A percentile compares a stretch with the other conserved stretches of the same genome.
These are phyloP conservation scores for Rambutsinella grinnellia DNA, from an alignment of 2,888 invertebrate genomes.

Conservation along the genomic window DNA sequence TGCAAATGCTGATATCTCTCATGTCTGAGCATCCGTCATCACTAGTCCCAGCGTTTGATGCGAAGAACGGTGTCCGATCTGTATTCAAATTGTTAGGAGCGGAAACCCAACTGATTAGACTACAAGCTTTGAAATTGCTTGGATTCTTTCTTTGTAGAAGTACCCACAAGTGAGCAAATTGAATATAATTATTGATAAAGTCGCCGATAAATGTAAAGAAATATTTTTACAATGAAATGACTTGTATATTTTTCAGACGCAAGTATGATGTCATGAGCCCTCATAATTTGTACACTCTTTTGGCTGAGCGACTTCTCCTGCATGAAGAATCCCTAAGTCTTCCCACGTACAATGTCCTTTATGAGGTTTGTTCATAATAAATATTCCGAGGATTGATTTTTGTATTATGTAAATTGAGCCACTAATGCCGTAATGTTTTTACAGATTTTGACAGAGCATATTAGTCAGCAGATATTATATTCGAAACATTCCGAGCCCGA, in stretches of 20 bases:
- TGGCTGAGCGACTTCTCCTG: conserved; percentile 91
- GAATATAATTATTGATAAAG: too few relatives aligned
- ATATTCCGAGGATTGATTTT: too few relatives aligned
- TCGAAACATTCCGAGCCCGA: conserved; percentile 96
- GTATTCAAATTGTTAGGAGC: conserved; percentile 97
- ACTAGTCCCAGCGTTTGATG: conserved; percentile 99
- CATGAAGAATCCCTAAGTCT: conserved; percentile 91
- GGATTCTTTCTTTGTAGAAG: conserved; percentile 98
- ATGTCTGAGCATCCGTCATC: conserved; percentile 99
- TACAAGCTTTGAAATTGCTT: conserved; percentile 95
- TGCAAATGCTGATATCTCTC: conserved; percentile 95
- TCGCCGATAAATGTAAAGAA: too few relatives aligned
- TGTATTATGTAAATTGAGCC: too few relatives aligned
- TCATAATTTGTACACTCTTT: conserved; percentile 96
- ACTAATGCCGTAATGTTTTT: too few relatives aligned
- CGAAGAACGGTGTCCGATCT: conserved; percentile 94
- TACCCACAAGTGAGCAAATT: conserved; percentile 97
- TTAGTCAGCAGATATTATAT: conserved; percentile 94
- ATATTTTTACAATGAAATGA: too few relatives aligned
- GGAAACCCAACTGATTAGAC: conserved; percentile 93
- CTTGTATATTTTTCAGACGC: conserved; percentile 75
- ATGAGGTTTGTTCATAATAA: too few relatives aligned
- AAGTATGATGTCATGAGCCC: conserved; percentile 99
- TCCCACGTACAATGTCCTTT: conserved; percentile 97
- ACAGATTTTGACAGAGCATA: conserved; percentile 94